Evolutionary conservation across 2,888 invertebrate species (phyloP), one percentile per base, ranked within the genome.

Genomic region (Ennomos quercinarius): DNA sequence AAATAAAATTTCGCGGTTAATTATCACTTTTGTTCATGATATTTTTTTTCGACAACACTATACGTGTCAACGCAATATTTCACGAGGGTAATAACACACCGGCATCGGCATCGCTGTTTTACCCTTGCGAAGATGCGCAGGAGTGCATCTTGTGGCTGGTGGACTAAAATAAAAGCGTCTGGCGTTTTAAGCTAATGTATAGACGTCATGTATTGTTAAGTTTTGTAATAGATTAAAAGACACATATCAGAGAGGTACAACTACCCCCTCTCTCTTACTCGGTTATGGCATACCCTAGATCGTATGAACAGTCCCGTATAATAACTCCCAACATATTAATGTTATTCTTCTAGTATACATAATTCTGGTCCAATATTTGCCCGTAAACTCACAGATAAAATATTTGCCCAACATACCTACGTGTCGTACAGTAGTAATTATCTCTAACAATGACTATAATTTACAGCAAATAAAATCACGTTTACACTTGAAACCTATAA

Each of bases 61-160:
- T 81, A 81, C 81, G 86, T 84, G 87, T 89, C 89, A 83, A 81
- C 86, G 85, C 86, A 83, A 87, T 90, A 89, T 89, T 82, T 91
- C 89, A 90, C 85, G 57, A 68, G 73, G 67, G 77, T 91, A 91
- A 90, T 90, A 87, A 89, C 82, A 89, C 72, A 79, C 80, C 84
- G 85, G 83, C 72, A 68, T 68, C 84, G 84, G 83, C 72, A 68
- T 68, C 71, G 69, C 10, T 71, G 72, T 78, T 76, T 80, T 78
- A 77, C 76, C 81, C 66, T 48, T 10, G 70, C 67, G 83, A 83
- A 81, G 89, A 89, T 89, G 89, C 86, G 84, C 86, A 59, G 59
- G 74, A 76, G 78, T 74, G 71, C 67, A 66, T 70, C 36, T 11
- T 70, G 77, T 69, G 62, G 52, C 3, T 67, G 46, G 38, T 57